Evolutionary conservation across 1,140 invertebrate species (phyloP).

Genomic region (Drosophila lacteicornis): DNA sequence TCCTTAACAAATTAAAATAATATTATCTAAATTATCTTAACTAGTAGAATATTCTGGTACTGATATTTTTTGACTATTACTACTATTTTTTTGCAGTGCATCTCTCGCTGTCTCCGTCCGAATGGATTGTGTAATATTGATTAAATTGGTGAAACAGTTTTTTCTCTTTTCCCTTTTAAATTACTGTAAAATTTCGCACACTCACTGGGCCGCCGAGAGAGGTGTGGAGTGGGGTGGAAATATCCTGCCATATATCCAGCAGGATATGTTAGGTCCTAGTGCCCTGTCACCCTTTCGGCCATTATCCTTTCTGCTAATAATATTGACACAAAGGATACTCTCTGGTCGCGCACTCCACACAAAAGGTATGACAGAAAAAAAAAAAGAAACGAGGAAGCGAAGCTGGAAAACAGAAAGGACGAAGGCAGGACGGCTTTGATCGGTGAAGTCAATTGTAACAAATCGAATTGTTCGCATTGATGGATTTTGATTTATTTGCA

Average conservation of each 20-base stretch:
- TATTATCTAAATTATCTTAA: background rate
- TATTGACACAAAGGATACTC: slow-evolving; percentile 83
- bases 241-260: background rate
- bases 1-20: background rate
- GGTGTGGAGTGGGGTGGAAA: slow-evolving; percentile 32
- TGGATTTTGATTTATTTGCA: slow-evolving; percentile 84
- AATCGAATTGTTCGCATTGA: slow-evolving; percentile 82
- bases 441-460: slow-evolving; percentile 84
- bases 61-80: too few species aligned
- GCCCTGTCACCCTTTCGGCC: slow-evolving; percentile 74
- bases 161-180: slow-evolving; percentile 64
- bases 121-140: slow-evolving; percentile 80
- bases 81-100: slow-evolving; percentile 7
- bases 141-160: slow-evolving; percentile 78
- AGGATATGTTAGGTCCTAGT: slow-evolving; percentile 33
- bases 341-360: slow-evolving; percentile 78
- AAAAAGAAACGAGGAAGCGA: slow-evolving; percentile 23
- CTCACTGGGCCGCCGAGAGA: slow-evolving; percentile 51
- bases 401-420: slow-evolving; percentile 27
- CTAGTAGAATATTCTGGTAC: background rate
- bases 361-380: slow-evolving; percentile 70
- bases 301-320: slow-evolving; percentile 76
- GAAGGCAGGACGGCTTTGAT: slow-evolving; percentile 72
- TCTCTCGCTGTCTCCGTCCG: background rate
- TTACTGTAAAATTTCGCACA: slow-evolving; percentile 84